Conservation (phyloP, 1,140 invertebrate species). For the Drosophila rhopaloa region DNA sequence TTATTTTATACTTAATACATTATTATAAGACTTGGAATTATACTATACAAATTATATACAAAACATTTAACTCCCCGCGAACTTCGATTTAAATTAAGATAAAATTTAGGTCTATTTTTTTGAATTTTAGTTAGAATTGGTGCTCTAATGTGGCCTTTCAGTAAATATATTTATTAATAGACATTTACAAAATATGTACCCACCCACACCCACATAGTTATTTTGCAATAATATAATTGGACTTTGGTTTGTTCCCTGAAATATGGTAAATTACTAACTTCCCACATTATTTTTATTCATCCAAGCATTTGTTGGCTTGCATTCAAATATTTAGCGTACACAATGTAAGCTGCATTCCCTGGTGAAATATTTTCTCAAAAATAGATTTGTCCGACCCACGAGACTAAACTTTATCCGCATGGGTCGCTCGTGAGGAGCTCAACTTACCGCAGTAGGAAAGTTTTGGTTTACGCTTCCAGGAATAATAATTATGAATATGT, state of each 20-base stretch:
- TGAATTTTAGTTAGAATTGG: too few species aligned
- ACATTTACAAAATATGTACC: too few species aligned
- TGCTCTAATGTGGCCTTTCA: too few species aligned
- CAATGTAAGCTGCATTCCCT: conserved; percentile 15
- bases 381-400: conserved; percentile 26
- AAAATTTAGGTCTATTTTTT: too few species aligned
- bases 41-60: too few species aligned
- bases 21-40: too few species aligned
- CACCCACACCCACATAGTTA: too few species aligned
- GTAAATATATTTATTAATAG: too few species aligned
- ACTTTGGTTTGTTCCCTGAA: background rate
- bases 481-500: conserved; percentile 81
- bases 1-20: too few species aligned
- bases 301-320: conserved; percentile 10
- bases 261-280: background rate
- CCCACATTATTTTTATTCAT: background rate
- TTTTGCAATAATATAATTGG: too few species aligned
- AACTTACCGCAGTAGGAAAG: conserved; percentile 22
- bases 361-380: conserved; percentile 31
- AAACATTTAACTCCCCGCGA: too few species aligned
- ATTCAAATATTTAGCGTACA: conserved; percentile 37
- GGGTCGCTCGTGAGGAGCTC: conserved; percentile 2
- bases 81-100: too few species aligned
- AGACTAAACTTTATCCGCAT: conserved; percentile 45
- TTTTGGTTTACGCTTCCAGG: conserved; percentile 68